Conservation (phyloP, 2,113 vertebrate genomes). For the Balaeniceps rex region DNA sequence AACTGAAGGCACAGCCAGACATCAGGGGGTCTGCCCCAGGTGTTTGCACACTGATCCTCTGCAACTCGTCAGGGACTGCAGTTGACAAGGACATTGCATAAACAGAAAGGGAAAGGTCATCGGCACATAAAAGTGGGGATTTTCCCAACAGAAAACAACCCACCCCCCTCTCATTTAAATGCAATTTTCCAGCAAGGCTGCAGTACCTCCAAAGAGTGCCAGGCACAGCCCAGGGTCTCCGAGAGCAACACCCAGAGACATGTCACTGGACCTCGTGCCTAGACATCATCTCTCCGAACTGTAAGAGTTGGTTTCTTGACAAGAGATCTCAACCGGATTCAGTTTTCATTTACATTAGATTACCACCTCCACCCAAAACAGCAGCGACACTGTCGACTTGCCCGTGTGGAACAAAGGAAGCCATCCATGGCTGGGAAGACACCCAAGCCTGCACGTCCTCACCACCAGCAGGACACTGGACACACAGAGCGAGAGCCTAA, state of each 20-base stretch:
- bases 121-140: background rate
- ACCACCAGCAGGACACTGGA: background rate
- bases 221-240: background rate
- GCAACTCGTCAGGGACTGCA: background rate
- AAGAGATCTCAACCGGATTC: background rate
- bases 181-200: background rate
- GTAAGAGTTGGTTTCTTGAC: background rate
- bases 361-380: background rate
- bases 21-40: background rate
- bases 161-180: background rate
- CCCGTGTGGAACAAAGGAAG: accelerated
- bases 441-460: background rate
- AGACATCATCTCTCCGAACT: background rate
- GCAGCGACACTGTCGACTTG: background rate
- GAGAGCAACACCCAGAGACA: background rate
- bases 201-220: background rate
- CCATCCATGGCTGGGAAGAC: too few species aligned
- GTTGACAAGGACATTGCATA: accelerated
- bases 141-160: background rate
- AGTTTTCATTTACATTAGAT: background rate
- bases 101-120: background rate
- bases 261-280: background rate
- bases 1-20: background rate
- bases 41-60: too few species aligned
- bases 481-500: background rate